A percentile compares a stretch with the other conserved stretches of the same genome.
These are phyloP conservation scores for Globodera rostochiensis DNA, from an alignment of 1,140 invertebrate species.

Conservation along the genomic window DNA sequence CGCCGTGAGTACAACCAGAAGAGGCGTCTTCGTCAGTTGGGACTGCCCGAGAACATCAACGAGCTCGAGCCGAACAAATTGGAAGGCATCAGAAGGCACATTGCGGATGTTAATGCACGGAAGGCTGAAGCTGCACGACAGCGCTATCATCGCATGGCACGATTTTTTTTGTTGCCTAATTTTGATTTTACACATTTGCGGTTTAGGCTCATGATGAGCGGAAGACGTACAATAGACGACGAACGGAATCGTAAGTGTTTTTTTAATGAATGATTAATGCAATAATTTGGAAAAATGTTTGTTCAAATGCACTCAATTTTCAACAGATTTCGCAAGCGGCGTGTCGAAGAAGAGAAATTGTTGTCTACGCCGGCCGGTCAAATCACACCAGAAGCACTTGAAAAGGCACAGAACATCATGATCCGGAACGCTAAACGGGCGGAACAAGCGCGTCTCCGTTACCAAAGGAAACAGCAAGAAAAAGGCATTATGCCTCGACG, in stretches of 20 bases:
- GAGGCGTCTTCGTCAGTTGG: slow-evolving; percentile 44
- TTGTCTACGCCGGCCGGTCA: slow-evolving; percentile 48
- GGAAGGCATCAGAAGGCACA: slow-evolving; percentile 39
- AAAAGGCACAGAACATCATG: slow-evolving; percentile 49
- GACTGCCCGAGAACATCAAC: slow-evolving; percentile 46
- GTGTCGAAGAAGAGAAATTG: slow-evolving; percentile 48
- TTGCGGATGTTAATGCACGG: slow-evolving; percentile 50
- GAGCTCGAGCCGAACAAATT: slow-evolving; percentile 36
- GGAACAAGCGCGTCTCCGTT: slow-evolving; percentile 45
- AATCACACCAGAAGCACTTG: slow-evolving; percentile 50
- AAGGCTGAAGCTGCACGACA: slow-evolving; percentile 49
- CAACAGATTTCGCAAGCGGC: slow-evolving; percentile 40
- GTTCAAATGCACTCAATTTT: neutral
- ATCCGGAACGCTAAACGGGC: slow-evolving; percentile 46
- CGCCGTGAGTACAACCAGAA: slow-evolving; percentile 48
- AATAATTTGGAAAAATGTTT: neutral
- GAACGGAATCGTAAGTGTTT: slow-evolving; percentile 46
- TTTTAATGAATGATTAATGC: neutral
- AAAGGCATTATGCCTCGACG: slow-evolving; percentile 22
- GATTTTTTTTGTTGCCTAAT: neutral
- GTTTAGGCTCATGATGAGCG: slow-evolving; percentile 37
- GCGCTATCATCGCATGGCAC: slow-evolving; percentile 43
- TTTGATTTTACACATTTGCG: neutral
- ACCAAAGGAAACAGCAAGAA: slow-evolving; percentile 43
- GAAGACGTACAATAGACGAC: slow-evolving; percentile 47